Conservation (phyloP, 2,888 invertebrate genomes). For the Pediacus dermestoides region DNA sequence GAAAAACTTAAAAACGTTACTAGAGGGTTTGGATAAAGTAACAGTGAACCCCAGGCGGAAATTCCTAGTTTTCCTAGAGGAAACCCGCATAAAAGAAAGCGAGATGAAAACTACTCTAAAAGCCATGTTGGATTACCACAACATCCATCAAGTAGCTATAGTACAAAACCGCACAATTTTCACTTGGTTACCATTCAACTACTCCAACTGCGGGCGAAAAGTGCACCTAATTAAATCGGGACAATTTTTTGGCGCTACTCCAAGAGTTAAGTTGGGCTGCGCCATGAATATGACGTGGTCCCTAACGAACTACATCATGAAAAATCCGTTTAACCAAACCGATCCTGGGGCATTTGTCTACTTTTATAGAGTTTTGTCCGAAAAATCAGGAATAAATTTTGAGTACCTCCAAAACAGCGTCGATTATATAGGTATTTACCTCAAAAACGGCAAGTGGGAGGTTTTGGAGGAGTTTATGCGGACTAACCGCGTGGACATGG, state of each 20-base stretch:
- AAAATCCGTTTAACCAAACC: slow-evolving; percentile 4
- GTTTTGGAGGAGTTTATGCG: neutral
- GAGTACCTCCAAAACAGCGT: neutral
- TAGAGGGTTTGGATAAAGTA: too few relatives aligned
- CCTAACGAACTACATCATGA: slow-evolving; percentile 6
- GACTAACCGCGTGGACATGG: neutral
- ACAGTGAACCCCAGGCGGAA: too few relatives aligned
- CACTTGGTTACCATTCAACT: slow-evolving; percentile 11
- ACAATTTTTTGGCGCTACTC: neutral
- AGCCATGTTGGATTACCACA: too few relatives aligned
- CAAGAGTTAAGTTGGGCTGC: too few relatives aligned
- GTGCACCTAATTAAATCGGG: too few relatives aligned
- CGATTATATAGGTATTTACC: slow-evolving; percentile 8
- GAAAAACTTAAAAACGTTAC: too few relatives aligned
- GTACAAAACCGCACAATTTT: neutral
- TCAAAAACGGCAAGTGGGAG: neutral
- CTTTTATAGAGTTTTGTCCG: slow-evolving; percentile 5
- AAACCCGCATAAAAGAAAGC: too few relatives aligned
- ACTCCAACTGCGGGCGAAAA: too few relatives aligned
- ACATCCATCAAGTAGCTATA: too few relatives aligned
- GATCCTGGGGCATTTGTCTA: slow-evolving; percentile 10
- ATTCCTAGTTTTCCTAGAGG: too few relatives aligned
- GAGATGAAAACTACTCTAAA: too few relatives aligned
- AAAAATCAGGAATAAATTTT: slow-evolving; percentile 2
- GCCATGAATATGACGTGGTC: too few relatives aligned